Evolutionary conservation across 2,113 vertebrate genomes (phyloP).

Genomic region (Chrysemys picta): DNA sequence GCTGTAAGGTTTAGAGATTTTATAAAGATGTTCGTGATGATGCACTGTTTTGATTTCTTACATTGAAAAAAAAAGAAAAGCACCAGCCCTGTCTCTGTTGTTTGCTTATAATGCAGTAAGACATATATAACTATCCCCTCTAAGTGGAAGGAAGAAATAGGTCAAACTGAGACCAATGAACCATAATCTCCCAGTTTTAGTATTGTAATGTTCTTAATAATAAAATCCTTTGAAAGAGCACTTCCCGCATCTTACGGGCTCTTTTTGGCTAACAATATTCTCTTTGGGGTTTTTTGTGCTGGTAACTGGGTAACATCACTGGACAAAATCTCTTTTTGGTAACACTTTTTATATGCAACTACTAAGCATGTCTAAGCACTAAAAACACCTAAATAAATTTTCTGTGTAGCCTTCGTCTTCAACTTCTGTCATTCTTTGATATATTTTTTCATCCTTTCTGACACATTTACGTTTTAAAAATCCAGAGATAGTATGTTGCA

Average conservation of each 20-base stretch:
- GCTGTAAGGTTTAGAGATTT: background rate
- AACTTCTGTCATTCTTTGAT: background rate
- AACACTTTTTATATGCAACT: background rate
- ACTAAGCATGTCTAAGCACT: background rate
- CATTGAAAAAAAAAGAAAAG: background rate
- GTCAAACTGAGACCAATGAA: background rate
- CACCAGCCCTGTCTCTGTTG: background rate
- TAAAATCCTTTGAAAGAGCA: background rate
- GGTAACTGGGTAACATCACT: background rate
- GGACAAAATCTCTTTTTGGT: background rate
- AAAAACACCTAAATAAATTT: background rate
- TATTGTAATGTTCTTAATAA: background rate
- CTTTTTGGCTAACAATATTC: background rate
- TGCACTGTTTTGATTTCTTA: background rate
- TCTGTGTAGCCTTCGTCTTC: background rate
- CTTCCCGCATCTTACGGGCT: background rate
- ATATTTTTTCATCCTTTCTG: background rate
- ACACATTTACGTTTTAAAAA: background rate
- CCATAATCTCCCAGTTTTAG: background rate
- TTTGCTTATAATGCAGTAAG: background rate
- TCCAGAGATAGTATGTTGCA: background rate
- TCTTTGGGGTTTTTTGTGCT: background rate
- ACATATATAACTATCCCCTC: background rate
- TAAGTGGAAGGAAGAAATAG: background rate
- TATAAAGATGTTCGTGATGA: background rate